These are phyloP conservation scores for Myotis findleyi DNA, from an alignment of 2,797 vertebrate species.

Conservation along the genomic window DNA sequence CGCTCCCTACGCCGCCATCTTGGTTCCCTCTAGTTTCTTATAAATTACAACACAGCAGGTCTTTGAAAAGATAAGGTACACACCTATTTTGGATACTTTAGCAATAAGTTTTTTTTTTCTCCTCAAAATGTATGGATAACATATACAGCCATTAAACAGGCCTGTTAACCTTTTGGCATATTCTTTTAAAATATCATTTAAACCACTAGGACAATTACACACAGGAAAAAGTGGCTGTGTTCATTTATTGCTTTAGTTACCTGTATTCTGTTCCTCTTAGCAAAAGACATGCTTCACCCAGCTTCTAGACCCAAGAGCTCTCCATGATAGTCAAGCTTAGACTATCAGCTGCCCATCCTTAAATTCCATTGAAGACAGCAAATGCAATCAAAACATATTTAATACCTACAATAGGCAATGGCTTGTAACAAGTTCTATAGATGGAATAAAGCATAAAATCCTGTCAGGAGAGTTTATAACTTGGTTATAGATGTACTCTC, in stretches of 20 bases:
- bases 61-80: not conserved
- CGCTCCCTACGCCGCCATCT: no score
- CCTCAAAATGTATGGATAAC: not conserved
- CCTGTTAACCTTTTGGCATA: not conserved
- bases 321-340: not conserved
- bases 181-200: not conserved
- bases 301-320: not conserved
- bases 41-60: not conserved
- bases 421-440: not conserved
- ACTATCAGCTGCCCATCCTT: not conserved
- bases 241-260: slow-evolving; percentile 76
- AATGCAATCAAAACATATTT: not conserved
- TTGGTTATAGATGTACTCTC: not conserved
- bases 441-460: not conserved
- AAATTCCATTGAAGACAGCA: not conserved
- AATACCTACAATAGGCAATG: not conserved
- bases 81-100: not conserved
- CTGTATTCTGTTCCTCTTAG: slow-evolving; percentile 26
- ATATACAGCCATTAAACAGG: not conserved
- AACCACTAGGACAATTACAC: not conserved
- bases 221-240: slow-evolving; percentile 71
- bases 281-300: not conserved
- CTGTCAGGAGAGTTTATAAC: not conserved
- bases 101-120: not conserved
- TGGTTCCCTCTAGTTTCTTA: not conserved